Conservation (phyloP, 2,888 invertebrate genomes). For the Heliconius aoede region DNA sequence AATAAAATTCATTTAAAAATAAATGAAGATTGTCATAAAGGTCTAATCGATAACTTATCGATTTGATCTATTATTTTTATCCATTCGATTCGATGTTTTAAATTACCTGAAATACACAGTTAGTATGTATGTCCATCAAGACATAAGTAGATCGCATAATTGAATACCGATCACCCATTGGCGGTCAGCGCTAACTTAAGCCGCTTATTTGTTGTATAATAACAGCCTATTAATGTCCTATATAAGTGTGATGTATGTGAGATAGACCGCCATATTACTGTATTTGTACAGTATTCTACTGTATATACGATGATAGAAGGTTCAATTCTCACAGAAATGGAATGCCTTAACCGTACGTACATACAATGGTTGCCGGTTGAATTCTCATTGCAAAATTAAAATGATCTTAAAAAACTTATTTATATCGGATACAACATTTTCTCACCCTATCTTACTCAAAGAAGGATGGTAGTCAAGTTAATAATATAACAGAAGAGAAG, state of each 20-base stretch:
- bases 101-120: neutral
- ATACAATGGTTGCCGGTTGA: too few relatives aligned
- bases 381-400: too few relatives aligned
- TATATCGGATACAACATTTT: too few relatives aligned
- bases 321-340: too few relatives aligned
- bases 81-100: neutral
- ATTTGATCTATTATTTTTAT: neutral
- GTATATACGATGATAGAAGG: neutral
- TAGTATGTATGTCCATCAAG: too few relatives aligned
- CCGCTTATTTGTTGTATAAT: slow-evolving; percentile 37
- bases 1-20: too few relatives aligned
- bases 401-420: too few relatives aligned
- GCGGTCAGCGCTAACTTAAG: slow-evolving; percentile 16
- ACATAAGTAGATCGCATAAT: slow-evolving; percentile 31
- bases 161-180: slow-evolving; percentile 25
- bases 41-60: neutral
- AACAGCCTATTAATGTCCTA: slow-evolving; percentile 15
- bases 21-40: too few relatives aligned
- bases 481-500: neutral
- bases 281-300: neutral
- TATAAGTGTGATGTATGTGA: neutral
- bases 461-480: too few relatives aligned
- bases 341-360: too few relatives aligned
- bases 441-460: too few relatives aligned
- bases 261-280: too few relatives aligned